Base-by-base conservation (phyloP, 2,888 invertebrate genomes). In the Erynnis tages region DNA sequence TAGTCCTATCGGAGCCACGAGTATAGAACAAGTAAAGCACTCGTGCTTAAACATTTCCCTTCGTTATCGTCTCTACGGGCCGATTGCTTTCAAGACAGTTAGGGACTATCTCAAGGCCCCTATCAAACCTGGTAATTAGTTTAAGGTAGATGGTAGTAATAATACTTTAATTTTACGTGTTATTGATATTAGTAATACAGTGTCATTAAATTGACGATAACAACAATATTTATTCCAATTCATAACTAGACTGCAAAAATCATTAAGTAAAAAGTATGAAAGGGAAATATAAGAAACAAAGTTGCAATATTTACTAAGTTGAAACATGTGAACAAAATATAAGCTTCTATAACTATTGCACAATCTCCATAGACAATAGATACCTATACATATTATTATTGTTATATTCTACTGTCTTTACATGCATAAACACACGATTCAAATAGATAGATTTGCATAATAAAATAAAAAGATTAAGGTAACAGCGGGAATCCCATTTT, bases 401-500 rank as follows among this genome's bases (percentile, higher is more conserved):
- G 27, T n/a, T n/a, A n/a, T n/a, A n/a, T n/a, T n/a, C n/a, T 8
- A 27, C 2, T 2, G 27, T 2, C 8, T 21, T 21, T 21, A 6
- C 3, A 27, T 27, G 13, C 34, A 54, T 49, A 50, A 13, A 40
- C 55, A 21, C 32, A 17, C 48, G 40, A 49, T 23, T 41, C 32
- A 59, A 34, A 54, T 40, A 52, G 43, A 25, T 56, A 61, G 70
- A 73, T 73, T 71, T 65, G 67, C 70, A 66, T 75, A 68, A 75
- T 69, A 72, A 67, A 68, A 76, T 75, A 72, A 78, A 76, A 74
- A 73, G 76, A 78, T 82, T 73, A 74, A 60, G 70, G 63, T 76
- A 82, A 76, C 79, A 79, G 76, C 79, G 73, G 76, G 77, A 75
- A 75, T 77, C 76, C 73, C 71, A 81, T 81, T 81, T 70, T 73